A percentile compares a stretch with the other conserved stretches of the same genome.
Conservation (phyloP, 2,797 vertebrate genomes). For the Pseudomugil tenellus region DNA sequence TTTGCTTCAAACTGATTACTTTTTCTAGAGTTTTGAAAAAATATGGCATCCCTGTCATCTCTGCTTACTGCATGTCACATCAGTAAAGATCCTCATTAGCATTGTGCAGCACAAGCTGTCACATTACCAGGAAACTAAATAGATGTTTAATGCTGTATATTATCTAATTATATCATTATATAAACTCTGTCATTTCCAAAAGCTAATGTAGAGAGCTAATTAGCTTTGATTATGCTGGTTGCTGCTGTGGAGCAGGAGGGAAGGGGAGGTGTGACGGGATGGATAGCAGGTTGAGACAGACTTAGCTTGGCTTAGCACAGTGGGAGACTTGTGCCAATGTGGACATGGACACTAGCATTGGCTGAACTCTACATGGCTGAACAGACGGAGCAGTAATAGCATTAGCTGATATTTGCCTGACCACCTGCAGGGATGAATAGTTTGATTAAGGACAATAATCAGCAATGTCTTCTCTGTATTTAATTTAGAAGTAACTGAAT, state of each 20-base stretch:
- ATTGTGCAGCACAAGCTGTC: neutral
- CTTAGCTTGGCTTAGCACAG: slow-evolving; percentile 16
- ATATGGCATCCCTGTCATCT: neutral
- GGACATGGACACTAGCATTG: slow-evolving; percentile 23
- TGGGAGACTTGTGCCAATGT: slow-evolving; percentile 7
- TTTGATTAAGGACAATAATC: slow-evolving; percentile 40
- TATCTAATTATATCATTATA: slow-evolving; percentile 30
- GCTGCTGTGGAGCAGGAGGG: slow-evolving; percentile 23
- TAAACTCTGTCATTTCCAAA: slow-evolving; percentile 27
- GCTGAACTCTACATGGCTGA: slow-evolving; percentile 11
- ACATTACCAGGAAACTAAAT: neutral
- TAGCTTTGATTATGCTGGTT: slow-evolving; percentile 32
- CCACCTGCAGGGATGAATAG: slow-evolving; percentile 29
- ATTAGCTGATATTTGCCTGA: slow-evolving; percentile 42
- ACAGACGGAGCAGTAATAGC: slow-evolving; percentile 55
- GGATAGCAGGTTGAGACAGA: slow-evolving; percentile 11
- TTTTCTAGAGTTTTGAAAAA: neutral
- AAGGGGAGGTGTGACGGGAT: neutral
- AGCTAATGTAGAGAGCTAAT: slow-evolving; percentile 45
- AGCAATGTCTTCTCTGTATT: slow-evolving; percentile 8
- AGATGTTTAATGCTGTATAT: neutral
- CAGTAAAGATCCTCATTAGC: neutral
- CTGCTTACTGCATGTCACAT: neutral
- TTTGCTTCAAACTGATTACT: too few relatives aligned
- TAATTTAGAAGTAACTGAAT: too few relatives aligned